Evolutionary conservation across 2,888 invertebrate genomes (phyloP).

Genomic region (Harpalus rubripes): DNA sequence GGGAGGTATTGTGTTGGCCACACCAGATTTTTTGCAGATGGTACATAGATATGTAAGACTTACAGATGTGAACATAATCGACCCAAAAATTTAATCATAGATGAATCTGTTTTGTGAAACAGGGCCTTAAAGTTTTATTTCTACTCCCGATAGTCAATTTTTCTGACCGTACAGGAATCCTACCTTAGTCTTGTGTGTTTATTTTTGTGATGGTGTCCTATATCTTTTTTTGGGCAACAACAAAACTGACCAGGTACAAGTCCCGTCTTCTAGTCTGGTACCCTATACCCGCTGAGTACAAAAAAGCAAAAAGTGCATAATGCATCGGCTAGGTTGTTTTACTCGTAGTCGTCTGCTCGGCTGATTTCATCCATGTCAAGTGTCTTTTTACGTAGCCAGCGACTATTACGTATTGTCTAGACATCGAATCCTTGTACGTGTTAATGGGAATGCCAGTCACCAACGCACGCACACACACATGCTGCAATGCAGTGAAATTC

Average conservation of each 20-base stretch:
- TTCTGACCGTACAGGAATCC: background rate
- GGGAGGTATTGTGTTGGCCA: too few relatives aligned
- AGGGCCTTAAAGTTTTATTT: too few relatives aligned
- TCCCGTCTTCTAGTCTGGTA: background rate
- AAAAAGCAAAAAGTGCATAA: constrained; percentile 39
- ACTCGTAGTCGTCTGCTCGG: constrained; percentile 39
- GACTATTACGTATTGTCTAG: constrained; percentile 65
- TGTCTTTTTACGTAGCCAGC: constrained; percentile 56
- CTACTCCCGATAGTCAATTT: too few relatives aligned
- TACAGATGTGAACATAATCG: too few relatives aligned
- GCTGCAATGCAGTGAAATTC: constrained; percentile 24
- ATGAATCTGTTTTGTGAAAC: too few relatives aligned
- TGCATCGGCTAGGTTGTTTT: constrained; percentile 45
- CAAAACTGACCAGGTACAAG: constrained; percentile 5
- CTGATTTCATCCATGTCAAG: constrained; percentile 55
- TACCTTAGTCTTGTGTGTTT: background rate
- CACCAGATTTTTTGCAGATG: too few relatives aligned
- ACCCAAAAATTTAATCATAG: too few relatives aligned
- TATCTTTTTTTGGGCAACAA: constrained; percentile 5
- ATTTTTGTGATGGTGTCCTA: background rate
- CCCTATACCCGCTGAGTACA: constrained; percentile 2
- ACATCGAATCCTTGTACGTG: constrained; percentile 65
- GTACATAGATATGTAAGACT: too few relatives aligned
- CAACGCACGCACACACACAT: constrained; percentile 8
- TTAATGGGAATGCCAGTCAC: constrained; percentile 64